Base-by-base conservation (phyloP, 2,113 vertebrate species). In the Pteruthius melanotis region DNA sequence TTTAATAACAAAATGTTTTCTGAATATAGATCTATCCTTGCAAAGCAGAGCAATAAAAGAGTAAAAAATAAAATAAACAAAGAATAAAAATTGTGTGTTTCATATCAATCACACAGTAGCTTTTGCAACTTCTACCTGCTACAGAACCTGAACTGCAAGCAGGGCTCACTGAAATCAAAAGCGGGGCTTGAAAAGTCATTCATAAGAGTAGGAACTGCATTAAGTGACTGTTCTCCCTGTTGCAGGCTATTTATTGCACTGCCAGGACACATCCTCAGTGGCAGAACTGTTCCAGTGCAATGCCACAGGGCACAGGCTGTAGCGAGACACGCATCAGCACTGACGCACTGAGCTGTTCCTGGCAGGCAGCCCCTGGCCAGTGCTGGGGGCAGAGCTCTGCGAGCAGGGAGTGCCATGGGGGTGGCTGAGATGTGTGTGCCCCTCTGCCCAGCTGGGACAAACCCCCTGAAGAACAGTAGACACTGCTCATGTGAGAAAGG, bases 291-390 rank as follows among this genome's bases (percentile, higher is more conserved):
- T 64, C 11, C 45, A 59, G 71, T 4, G 42, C 59, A 69, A 45
- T 3, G 47, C 53, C 35, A 11, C 56, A 17, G 50, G 78, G 47
- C 63, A 77, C 42, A 2, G 8, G 47, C 37, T n/a, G n/a, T 4
- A 60, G 81, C 13, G 17, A 10, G 9, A 39, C 2, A 2, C 2
- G 26, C 70, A 65, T 10, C 42, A 21, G 80, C 6, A 4, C 47
- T 2, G 15, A n/a, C 2, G 9, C 28, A 30, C 45, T 4, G 26
- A 64, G 28, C n/a, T 3, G 5, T 0, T 40, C 40, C 68, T 33
- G 50, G 64, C 4, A 60, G 64, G 14, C 44, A 49, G 80, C 72
- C 74, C 22, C 47, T 17, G 31, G 45, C 54, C 16, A 44, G 17
- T 4, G 31, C 74, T 37, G 78, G 37, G 59, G 66, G 14, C 26